A percentile compares a stretch with the other conserved stretches of the same genome.
Evolutionary conservation across 2,797 vertebrate genomes (phyloP).

Genomic region (Sebastolobus altivelis): DNA sequence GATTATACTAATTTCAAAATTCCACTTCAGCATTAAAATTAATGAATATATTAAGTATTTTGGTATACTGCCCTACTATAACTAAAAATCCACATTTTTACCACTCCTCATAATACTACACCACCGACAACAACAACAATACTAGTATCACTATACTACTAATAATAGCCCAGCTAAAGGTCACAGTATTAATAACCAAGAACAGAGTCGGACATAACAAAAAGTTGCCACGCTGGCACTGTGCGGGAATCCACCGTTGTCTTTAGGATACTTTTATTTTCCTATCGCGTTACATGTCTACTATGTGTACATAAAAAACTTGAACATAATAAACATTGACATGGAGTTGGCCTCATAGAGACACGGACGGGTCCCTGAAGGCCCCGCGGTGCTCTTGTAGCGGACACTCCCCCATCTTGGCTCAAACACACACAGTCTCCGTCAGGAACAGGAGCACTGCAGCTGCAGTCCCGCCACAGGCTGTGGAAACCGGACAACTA

Average conservation of each 20-base stretch:
- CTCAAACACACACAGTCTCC: constrained; percentile 18
- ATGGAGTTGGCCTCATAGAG: neutral
- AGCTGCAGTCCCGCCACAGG: constrained; percentile 15
- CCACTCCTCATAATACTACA: neutral
- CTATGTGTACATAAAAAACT: neutral
- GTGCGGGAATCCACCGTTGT: neutral
- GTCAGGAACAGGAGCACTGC: neutral
- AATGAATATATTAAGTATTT: neutral
- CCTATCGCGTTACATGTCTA: neutral
- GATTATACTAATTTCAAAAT: neutral
- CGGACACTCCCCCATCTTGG: constrained; percentile 69
- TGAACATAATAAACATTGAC: neutral
- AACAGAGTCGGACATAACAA: neutral
- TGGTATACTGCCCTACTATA: neutral
- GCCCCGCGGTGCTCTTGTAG: neutral
- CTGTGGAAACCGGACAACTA: constrained; percentile 14
- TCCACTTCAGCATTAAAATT: neutral
- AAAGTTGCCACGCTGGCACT: neutral
- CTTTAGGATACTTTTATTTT: neutral
- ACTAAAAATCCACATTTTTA: neutral
- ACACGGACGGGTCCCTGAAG: neutral
- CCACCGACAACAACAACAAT: neutral
- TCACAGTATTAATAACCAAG: neutral
- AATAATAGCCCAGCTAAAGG: neutral
- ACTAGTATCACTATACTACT: neutral